Percentiles rank a stretch among this genome's conserved stretches.
These are phyloP conservation scores for Hirtodrosophila histrioides DNA, from an alignment of 2,888 invertebrate genomes.

Conservation along the genomic window DNA sequence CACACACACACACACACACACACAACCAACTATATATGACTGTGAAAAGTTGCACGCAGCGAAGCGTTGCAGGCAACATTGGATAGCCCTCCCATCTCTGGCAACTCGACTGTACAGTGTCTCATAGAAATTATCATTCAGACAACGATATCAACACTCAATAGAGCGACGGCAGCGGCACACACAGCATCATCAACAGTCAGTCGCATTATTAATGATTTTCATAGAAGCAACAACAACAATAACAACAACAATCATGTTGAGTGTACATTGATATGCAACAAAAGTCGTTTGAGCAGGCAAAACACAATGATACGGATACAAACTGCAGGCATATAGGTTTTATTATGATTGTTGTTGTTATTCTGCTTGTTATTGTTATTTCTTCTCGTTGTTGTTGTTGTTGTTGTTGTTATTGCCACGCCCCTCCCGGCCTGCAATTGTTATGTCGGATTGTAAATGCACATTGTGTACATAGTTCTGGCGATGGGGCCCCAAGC, in stretches of 20 bases:
- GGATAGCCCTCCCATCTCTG: not conserved
- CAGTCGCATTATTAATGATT: slow-evolving; percentile 68
- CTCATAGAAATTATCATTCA: slow-evolving; percentile 61
- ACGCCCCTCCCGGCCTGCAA: slow-evolving; percentile 25
- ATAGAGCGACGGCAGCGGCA: slow-evolving; percentile 32
- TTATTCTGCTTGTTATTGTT: not conserved
- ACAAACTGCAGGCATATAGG: slow-evolving; percentile 37
- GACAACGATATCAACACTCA: slow-evolving; percentile 61
- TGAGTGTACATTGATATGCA: slow-evolving; percentile 51
- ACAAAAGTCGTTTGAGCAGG: slow-evolving; percentile 46
- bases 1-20: not conserved
- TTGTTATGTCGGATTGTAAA: slow-evolving; percentile 6
- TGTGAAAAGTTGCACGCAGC: slow-evolving; percentile 50
- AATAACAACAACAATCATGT: slow-evolving; percentile 19
- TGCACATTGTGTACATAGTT: slow-evolving; percentile 56
- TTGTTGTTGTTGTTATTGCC: slow-evolving; percentile 1
- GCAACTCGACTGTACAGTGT: not conserved
- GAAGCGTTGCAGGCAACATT: slow-evolving; percentile 59
- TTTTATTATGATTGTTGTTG: slow-evolving; percentile 3
- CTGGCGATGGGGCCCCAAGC: slow-evolving; percentile 10
- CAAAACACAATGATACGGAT: slow-evolving; percentile 40
- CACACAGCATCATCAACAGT: slow-evolving; percentile 44
- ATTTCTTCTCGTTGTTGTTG: slow-evolving; percentile 7
- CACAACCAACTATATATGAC: slow-evolving; percentile 5
- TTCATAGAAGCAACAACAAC: slow-evolving; percentile 54